These are phyloP conservation scores for Myodes glareolus DNA, from an alignment of 2,113 vertebrate genomes.

Conservation along the genomic window DNA sequence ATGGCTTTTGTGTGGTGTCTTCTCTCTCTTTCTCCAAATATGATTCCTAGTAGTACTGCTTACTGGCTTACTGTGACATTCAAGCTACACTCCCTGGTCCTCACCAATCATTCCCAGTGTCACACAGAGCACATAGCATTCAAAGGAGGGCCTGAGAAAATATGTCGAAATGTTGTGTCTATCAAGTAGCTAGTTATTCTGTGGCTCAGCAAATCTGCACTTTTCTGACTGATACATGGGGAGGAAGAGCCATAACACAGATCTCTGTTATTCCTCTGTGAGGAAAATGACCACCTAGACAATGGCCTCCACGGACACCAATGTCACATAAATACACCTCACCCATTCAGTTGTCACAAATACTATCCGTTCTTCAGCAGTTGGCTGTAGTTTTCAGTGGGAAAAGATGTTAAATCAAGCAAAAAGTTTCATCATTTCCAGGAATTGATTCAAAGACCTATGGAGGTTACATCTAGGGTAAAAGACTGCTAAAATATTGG, in stretches of 20 bases:
- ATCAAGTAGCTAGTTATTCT: constrained; percentile 61
- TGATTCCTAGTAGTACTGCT: constrained; percentile 73
- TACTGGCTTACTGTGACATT: constrained; percentile 70
- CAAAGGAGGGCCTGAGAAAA: constrained; percentile 45
- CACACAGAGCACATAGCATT: constrained; percentile 44
- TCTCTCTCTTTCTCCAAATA: constrained; percentile 32
- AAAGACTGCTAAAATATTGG: not conserved
- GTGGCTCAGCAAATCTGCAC: constrained; percentile 43
- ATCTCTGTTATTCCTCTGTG: not conserved
- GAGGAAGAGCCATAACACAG: not conserved
- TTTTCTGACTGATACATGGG: not conserved
- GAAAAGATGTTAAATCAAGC: not conserved
- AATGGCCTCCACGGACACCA: not conserved
- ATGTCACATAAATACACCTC: not conserved
- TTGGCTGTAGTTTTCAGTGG: not conserved
- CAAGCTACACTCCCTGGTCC: not conserved
- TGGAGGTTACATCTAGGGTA: not conserved
- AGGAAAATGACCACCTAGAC: constrained; percentile 55
- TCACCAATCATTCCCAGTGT: not conserved
- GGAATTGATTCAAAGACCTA: not conserved
- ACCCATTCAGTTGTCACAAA: constrained; percentile 26
- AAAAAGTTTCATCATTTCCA: not conserved
- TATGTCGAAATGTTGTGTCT: constrained; percentile 30
- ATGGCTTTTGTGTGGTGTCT: constrained; percentile 49
- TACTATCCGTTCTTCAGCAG: not conserved